Base-by-base conservation (phyloP, 2,888 invertebrate genomes). In the Seira sanloemensis region DNA sequence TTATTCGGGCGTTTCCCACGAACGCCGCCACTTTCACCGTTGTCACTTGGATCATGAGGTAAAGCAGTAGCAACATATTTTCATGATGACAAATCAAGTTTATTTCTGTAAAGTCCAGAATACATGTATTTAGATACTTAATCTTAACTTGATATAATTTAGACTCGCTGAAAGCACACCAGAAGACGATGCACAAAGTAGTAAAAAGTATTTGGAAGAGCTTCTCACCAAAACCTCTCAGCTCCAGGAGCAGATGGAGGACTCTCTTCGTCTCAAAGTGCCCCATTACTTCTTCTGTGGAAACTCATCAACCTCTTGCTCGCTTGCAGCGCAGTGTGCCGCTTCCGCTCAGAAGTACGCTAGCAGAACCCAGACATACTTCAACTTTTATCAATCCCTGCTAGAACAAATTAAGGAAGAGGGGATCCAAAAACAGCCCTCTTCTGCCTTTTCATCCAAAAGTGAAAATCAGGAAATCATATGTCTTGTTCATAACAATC, bases 1-100 rank as follows among this genome's bases (percentile, higher is more conserved):
- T 97, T 58, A 90, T 97, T 68, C 93, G 98, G 65, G 97, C 98
- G 0, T 98, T 98, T 91, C 96, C 98, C 0, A 95, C 96, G 86
- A 98, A 98, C 91, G 98, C 97, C 0, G 97, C 96, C 2, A 97
- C 97, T 84, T 98, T 98, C 91, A 94, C 96, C 37, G 96, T 96
- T 0, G 97, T 97, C 76, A 94, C 94, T 24, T 96, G 95, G 95
- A 94, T 95, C 1, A 93, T 96, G 91, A 92, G 94, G 73, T 89
- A 78, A 58, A 74, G 54, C 18, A 46, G 54, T 12, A 4, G 23
- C n/a, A n/a, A n/a, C n/a, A n/a, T n/a, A n/a, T 21, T n/a, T 9
- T 67, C 25, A 24, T 4, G 5, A n/a, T 67, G 23, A 5, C 67
- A 67, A 19, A 67, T 19, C 25, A 24, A 7, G 9, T 65, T 65